Evolutionary conservation across 2,797 vertebrate genomes (phyloP).

Genomic region (Danio albolineatus): DNA sequence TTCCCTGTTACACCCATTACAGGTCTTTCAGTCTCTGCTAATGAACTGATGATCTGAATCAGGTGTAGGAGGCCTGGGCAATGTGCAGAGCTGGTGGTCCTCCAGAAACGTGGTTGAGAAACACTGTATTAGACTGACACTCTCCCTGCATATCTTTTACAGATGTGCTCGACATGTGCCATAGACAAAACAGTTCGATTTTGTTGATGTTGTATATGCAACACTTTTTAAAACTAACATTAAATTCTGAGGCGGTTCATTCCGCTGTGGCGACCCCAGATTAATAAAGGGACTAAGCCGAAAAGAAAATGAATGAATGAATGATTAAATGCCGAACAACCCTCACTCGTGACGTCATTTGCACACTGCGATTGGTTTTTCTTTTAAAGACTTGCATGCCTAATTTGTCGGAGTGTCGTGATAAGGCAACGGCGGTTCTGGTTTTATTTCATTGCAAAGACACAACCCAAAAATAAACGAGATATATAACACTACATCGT

Average conservation of each 20-base stretch:
- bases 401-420: not conserved
- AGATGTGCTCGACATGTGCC: too few relatives aligned
- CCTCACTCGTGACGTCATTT: not conserved
- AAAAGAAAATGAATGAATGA: too few relatives aligned
- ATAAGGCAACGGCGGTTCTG: not conserved
- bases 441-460: not conserved
- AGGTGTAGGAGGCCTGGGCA: too few relatives aligned
- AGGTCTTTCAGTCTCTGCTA: too few relatives aligned
- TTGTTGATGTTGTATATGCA: not conserved
- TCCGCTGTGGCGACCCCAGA: too few relatives aligned
- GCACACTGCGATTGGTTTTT: constrained; percentile 3
- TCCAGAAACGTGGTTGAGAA: too few relatives aligned
- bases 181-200: too few relatives aligned
- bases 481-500: not conserved
- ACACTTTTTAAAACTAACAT: not conserved
- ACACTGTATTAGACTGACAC: not conserved
- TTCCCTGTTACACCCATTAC: too few relatives aligned
- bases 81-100: too few relatives aligned
- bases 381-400: constrained; percentile 1
- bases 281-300: too few relatives aligned
- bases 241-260: too few relatives aligned
- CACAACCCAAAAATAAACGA: not conserved
- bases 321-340: not conserved
- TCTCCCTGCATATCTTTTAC: not conserved
- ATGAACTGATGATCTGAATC: too few relatives aligned